These are phyloP conservation scores for Hemicentrotus pulcherrimus DNA, from an alignment of 35 echinoderm and acorn worm species.

Conservation along the genomic window DNA sequence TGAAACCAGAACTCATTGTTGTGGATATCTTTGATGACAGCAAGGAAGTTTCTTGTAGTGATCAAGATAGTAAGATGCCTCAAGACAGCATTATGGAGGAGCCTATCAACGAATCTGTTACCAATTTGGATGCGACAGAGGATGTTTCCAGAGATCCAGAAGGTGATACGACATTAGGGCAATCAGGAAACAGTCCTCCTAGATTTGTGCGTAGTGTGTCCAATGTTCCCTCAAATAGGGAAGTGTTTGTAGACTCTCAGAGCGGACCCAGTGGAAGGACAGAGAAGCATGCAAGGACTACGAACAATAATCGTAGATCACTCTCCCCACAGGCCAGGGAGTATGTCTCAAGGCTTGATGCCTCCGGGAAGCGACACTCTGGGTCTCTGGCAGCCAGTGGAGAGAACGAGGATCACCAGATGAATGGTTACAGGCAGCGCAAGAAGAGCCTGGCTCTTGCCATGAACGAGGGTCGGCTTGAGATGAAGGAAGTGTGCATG, in stretches of 20 bases:
- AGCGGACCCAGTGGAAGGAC: not conserved
- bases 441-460: slow-evolving; percentile 43
- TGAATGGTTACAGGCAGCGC: slow-evolving; percentile 22
- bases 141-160: not conserved
- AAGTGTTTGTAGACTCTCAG: slow-evolving; percentile 2
- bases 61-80: slow-evolving; percentile 30
- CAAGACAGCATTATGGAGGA: slow-evolving; percentile 31
- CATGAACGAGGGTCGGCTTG: slow-evolving; percentile 32
- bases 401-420: slow-evolving; percentile 8
- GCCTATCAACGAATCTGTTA: not conserved
- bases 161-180: not conserved
- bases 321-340: slow-evolving; percentile 38
- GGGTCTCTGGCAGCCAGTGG: not conserved
- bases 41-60: slow-evolving; percentile 28
- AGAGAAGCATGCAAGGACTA: slow-evolving; percentile 37
- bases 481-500: slow-evolving; percentile 44
- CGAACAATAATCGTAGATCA: slow-evolving; percentile 38
- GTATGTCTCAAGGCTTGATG: slow-evolving; percentile 6
- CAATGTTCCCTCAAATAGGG: not conserved
- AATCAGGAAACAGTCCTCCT: not conserved
- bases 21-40: slow-evolving; percentile 51
- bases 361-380: not conserved
- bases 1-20: slow-evolving; percentile 14
- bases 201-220: slow-evolving; percentile 30
- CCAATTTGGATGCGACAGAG: slow-evolving; percentile 34